phyloP scores from a whole-genome alignment of 2,113 vertebrate genomes.

The Theropithecus gelada region DNA sequence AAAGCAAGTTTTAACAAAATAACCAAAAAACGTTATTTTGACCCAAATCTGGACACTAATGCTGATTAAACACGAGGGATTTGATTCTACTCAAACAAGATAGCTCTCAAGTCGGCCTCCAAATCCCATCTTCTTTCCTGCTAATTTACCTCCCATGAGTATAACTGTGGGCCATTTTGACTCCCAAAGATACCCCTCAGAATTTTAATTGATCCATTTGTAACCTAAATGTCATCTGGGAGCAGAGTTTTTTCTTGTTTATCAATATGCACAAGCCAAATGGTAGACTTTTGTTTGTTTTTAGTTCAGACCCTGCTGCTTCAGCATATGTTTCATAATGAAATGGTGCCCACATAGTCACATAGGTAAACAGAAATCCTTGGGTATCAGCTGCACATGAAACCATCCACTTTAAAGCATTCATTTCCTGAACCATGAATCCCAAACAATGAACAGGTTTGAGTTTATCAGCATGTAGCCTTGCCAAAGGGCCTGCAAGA shows the following conservation, averaged over 20 bases:
- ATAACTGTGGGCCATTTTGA: conserved; percentile 49
- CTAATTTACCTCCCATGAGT: conserved; percentile 35
- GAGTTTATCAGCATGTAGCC: conserved; percentile 45
- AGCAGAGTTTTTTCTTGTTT: conserved; percentile 51
- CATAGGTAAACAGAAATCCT: conserved; percentile 33
- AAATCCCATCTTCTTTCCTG: background rate
- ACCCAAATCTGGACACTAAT: background rate
- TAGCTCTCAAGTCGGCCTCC: background rate
- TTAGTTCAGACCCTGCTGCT: conserved; percentile 64
- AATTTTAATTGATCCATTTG: conserved; percentile 61
- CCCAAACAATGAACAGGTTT: conserved; percentile 60
- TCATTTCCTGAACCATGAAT: conserved; percentile 52
- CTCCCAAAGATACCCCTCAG: conserved; percentile 48
- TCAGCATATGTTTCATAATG: conserved; percentile 68
- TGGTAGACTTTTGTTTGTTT: conserved; percentile 65
- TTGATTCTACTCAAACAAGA: background rate
- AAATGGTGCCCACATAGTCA: conserved; percentile 9
- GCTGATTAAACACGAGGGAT: background rate
- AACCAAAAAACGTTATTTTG: background rate
- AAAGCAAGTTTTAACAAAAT: background rate
- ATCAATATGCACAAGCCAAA: conserved; percentile 65
- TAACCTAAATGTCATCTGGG: conserved; percentile 56
- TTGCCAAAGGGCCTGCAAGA: conserved; percentile 57
- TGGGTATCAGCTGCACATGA: conserved; percentile 33
- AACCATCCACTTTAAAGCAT: conserved; percentile 32